Percentiles rank a stretch among this genome's conserved stretches.
Conservation (phyloP, 2,113 vertebrate genomes). For the Dasyprocta punctata region DNA sequence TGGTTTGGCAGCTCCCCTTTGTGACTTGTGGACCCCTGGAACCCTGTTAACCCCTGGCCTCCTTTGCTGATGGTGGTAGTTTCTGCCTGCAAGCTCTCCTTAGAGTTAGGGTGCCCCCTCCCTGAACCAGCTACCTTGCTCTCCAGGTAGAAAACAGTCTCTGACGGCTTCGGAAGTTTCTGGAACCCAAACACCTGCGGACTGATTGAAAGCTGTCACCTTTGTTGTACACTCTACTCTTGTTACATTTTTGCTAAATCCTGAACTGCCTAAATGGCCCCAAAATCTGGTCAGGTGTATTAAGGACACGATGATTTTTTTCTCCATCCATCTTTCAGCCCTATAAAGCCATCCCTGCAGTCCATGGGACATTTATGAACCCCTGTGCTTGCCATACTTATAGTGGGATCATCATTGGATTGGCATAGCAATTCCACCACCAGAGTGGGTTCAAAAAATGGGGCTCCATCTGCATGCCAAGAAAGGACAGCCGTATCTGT, state of each 20-base stretch:
- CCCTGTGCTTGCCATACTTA: not conserved
- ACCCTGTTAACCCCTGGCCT: not conserved
- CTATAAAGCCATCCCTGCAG: not conserved
- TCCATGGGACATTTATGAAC: not conserved
- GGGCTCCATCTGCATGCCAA: not conserved
- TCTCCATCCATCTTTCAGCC: not conserved
- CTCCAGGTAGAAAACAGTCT: not conserved
- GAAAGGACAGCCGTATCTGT: not conserved
- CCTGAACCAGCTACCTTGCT: not conserved
- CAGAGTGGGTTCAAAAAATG: not conserved
- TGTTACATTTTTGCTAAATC: not conserved
- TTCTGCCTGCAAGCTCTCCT: fast-evolving
- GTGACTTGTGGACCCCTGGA: not conserved
- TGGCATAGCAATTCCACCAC: not conserved
- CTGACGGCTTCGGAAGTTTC: fast-evolving
- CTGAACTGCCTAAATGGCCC: not conserved
- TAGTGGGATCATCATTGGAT: fast-evolving
- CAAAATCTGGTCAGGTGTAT: not conserved
- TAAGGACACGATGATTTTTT: no score
- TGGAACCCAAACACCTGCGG: not conserved
- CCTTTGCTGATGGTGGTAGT: fast-evolving
- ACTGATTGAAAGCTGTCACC: not conserved
- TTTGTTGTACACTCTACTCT: not conserved
- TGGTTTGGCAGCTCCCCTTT: not conserved
- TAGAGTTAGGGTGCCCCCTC: not conserved